These are phyloP conservation scores for Gonioctena quinquepunctata DNA, from an alignment of 1,140 invertebrate species.

Conservation along the genomic window DNA sequence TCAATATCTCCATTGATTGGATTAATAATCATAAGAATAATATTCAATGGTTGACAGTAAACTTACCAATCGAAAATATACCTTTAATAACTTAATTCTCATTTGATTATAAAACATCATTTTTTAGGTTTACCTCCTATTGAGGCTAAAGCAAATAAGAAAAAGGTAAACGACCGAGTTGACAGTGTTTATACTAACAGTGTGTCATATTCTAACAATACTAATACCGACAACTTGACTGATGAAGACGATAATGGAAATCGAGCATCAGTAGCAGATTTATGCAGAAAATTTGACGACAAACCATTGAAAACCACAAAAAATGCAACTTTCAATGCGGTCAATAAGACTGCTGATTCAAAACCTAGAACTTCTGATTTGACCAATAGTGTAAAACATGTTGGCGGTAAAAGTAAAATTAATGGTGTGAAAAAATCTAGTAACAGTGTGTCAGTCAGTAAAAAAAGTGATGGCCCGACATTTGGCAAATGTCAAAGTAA, in stretches of 20 bases:
- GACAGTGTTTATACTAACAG: constrained; percentile 18
- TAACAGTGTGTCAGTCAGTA: constrained; percentile 20
- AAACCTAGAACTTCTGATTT: constrained; percentile 31
- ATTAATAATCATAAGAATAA: too few species aligned
- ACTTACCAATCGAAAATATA: too few species aligned
- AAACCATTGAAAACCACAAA: constrained; percentile 34
- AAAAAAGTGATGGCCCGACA: neutral
- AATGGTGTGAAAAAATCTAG: constrained; percentile 12
- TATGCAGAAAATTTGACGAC: constrained; percentile 60
- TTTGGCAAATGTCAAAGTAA: constrained; percentile 20
- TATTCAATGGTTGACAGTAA: too few species aligned
- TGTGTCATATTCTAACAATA: constrained; percentile 31
- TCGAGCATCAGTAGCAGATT: constrained; percentile 60
- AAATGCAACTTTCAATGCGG: neutral
- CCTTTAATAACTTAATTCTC: too few species aligned
- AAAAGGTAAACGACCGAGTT: constrained; percentile 50
- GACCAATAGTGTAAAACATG: neutral
- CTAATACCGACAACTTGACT: constrained; percentile 42
- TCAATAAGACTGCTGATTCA: constrained; percentile 28
- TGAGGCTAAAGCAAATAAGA: constrained; percentile 49
- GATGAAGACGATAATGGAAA: constrained; percentile 61
- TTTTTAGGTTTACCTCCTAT: constrained; percentile 47
- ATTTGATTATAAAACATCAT: too few species aligned
- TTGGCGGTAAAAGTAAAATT: constrained; percentile 1
- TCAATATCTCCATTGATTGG: too few species aligned